These are phyloP conservation scores for Hydrozoanthus tunicans DNA, from an alignment of 64 coral and sea anemone genomes.

Conservation along the genomic window DNA sequence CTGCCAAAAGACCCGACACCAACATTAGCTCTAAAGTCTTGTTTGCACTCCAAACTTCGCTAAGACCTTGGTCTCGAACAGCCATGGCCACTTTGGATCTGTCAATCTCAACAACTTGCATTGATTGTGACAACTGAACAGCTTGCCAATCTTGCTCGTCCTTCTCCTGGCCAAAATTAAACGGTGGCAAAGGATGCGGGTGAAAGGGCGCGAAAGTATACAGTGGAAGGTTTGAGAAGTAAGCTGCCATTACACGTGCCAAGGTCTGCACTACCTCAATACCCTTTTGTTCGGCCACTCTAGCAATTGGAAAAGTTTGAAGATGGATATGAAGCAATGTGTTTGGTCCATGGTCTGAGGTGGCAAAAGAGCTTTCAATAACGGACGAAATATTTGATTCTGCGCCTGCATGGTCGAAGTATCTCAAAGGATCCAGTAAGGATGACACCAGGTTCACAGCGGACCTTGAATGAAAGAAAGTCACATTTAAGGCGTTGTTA, in stretches of 20 bases:
- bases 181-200: constrained; percentile 63
- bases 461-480: constrained; percentile 67
- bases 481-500: not conserved
- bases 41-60: constrained; percentile 85
- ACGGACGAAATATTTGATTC: constrained; percentile 54
- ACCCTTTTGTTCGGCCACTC: constrained; percentile 72
- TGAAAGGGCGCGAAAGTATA: constrained; percentile 74
- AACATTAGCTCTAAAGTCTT: constrained; percentile 79
- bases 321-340: constrained; percentile 59
- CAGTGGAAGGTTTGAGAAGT: constrained; percentile 94
- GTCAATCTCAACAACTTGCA: constrained; percentile 62
- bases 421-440: constrained; percentile 18
- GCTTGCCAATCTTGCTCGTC: constrained; percentile 32
- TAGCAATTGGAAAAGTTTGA: constrained; percentile 80
- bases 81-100: constrained; percentile 67
- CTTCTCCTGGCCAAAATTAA: constrained; percentile 36
- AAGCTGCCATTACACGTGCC: constrained; percentile 86
- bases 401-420: constrained; percentile 49
- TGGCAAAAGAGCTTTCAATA: constrained; percentile 35
- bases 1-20: constrained; percentile 74
- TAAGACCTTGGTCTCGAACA: constrained; percentile 74
- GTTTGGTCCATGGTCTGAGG: constrained; percentile 26
- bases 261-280: constrained; percentile 78
- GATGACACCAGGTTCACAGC: constrained; percentile 39
- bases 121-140: constrained; percentile 46